phyloP scores from a whole-genome alignment of 2,113 vertebrate species.

The Microcebus tavaratra region DNA sequence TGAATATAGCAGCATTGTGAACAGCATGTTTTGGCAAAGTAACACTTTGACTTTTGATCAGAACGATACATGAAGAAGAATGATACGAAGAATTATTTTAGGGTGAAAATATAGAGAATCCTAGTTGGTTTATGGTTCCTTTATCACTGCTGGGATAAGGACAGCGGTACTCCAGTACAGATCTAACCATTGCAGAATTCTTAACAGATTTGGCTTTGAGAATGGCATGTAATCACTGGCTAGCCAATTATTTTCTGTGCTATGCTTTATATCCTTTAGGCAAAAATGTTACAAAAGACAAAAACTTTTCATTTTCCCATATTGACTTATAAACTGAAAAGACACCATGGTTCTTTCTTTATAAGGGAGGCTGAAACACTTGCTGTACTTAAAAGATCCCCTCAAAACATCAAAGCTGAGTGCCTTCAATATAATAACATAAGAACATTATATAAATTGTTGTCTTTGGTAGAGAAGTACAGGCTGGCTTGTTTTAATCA shows the following conservation, averaged over 20 bases:
- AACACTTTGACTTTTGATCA: slow-evolving; percentile 31
- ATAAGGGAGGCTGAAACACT: background rate
- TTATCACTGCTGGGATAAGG: background rate
- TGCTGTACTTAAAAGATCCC: background rate
- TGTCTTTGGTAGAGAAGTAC: background rate
- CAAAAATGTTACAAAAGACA: background rate
- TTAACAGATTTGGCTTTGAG: slow-evolving; percentile 28
- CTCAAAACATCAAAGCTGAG: background rate
- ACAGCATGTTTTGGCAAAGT: slow-evolving; percentile 48
- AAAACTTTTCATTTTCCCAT: slow-evolving; percentile 19
- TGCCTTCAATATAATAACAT: background rate
- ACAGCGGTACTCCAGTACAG: background rate
- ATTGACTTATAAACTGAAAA: background rate
- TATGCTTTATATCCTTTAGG: background rate
- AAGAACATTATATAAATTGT: background rate
- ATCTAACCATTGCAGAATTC: background rate
- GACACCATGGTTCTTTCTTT: background rate
- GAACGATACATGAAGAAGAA: no score
- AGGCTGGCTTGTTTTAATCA: background rate
- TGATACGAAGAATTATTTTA: background rate
- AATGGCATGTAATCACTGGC: background rate
- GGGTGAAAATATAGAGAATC: slow-evolving; percentile 8
- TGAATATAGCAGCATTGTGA: slow-evolving; percentile 53
- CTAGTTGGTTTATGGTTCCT: background rate
- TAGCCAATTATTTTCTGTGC: background rate